Base-by-base conservation (phyloP, 2,888 invertebrate species). In the Bellardia pandia region DNA sequence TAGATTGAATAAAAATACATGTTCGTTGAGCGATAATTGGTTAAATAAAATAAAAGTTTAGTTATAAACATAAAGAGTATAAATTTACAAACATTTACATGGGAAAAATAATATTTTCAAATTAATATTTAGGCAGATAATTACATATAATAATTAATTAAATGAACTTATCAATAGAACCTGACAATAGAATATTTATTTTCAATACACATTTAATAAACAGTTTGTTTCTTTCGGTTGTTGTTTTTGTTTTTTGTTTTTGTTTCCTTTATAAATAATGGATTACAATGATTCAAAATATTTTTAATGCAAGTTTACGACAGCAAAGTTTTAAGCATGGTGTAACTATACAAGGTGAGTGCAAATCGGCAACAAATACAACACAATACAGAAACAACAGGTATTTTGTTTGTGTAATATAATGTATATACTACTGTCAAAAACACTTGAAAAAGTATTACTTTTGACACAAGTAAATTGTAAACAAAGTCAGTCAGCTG, bases 121-220 rank as follows among this genome's bases (percentile, higher is more conserved):
- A 58, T 30, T 58, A 13, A 30, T 58, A 30, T 13, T 30, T 33
- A 51, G n/a, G n/a, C 42, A 66, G 5, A 16, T 66, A 66, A 16
- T 42, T 16, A 66, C 3, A 45, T 23, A 33, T 45, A 9, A 45
- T 45, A n/a, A 68, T 23, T 68, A 62, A 64, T 68, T 64, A 66
- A 71, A 79, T 42, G 14, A 60, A 68, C 68, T 81, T 75, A 69
- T 60, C 14, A 42, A 42, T 82, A 76, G 69, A 82, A 64, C 82
- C 76, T 71, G 76, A 76, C 51, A 82, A 68, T 76, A 68, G 51
- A 62, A 71, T 76, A 51, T 62, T 51, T 64, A 14, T 40, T 51
- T 40, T 53, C 9, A 48, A 74, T 64, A 81, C 62, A 81, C 53
- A 81, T 64, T 81, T 81, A 81, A 74, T 37, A 74, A 66, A 64